Conservation (phyloP, 1,140 invertebrate genomes). For the Globodera ellingtonae region DNA sequence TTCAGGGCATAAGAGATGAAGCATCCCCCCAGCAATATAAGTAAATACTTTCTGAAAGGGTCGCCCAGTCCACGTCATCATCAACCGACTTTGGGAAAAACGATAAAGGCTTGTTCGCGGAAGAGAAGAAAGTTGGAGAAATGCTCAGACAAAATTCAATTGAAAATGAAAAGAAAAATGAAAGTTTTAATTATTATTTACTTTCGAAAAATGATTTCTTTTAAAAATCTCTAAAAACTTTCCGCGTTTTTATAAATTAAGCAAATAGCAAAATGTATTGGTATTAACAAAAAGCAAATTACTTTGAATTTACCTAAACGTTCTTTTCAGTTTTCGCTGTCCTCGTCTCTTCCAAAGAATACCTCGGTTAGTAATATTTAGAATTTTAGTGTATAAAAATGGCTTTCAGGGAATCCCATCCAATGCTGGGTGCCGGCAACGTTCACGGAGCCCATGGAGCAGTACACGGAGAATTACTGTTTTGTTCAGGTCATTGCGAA, state of each 20-base stretch:
- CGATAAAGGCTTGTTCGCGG: not conserved
- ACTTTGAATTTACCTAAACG: not conserved
- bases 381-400: not conserved
- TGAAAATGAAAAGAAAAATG: not conserved
- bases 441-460: slow-evolving; percentile 66
- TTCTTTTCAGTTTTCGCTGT: slow-evolving; percentile 54
- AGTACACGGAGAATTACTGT: slow-evolving; percentile 63
- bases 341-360: slow-evolving; percentile 64
- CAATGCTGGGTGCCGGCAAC: slow-evolving; percentile 63
- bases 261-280: not conserved
- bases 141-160: not conserved
- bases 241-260: not conserved
- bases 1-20: not conserved
- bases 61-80: not conserved
- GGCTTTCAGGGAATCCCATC: slow-evolving; percentile 35
- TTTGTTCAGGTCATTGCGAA: slow-evolving; percentile 17
- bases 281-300: no score
- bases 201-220: not conserved
- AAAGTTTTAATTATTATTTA: not conserved
- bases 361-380: slow-evolving; percentile 54
- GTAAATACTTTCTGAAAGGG: not conserved
- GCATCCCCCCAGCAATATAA: not conserved
- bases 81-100: not conserved
- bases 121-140: not conserved
- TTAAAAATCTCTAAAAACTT: not conserved